Base-by-base conservation (phyloP, 2,797 vertebrate species). In the Acomys russatus region DNA sequence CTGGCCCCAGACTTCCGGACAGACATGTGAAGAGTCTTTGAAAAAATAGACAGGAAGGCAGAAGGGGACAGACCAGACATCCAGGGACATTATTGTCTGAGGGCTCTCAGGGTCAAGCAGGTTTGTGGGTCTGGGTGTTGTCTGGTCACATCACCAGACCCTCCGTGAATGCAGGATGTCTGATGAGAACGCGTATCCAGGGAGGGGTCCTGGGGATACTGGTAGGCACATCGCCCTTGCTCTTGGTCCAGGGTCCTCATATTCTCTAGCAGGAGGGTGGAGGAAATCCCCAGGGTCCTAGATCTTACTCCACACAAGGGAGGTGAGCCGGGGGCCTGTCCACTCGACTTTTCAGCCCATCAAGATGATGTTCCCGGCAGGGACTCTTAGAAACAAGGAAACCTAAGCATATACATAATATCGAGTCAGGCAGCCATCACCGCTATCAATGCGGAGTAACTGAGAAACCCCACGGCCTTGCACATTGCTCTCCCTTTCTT, bases 191-290 rank as follows among this genome's bases (percentile, higher is more conserved):
- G 22, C 35, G 17, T 20, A 18, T 49, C 23, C 28, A 33, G 61
- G 5, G 15, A 49, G 15, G 61, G 2, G 49, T 12, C 20, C 61
- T 12, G 38, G 9, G 28, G 38, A 20, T 49, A 20, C 17, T 49
- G 82, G 17, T 25, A 6, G 23, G 20, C 35, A 28, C 2, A 0
- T 35, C 11, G 2, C 6, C 3, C 5, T 30, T 6, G 59, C 68
- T 35, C 12, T 56, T n/a, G 3, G 23, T 33, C 4, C 59, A 4
- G 17, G 15, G 6, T 3, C 77, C 23, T 73, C 9, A 66, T 23
- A 54, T 2, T 8, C 7, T 1, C 18, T 23, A 18, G 44, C 17
- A 10, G 22, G 88, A 15, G 49, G 28, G 1, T 22, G 3, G 22
- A 64, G 3, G 15, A 25, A 63, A 93, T 25, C 14, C 56, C 33